A percentile compares a stretch with the other conserved stretches of the same genome.
Evolutionary conservation across 2,888 invertebrate species (phyloP).

Genomic region (Drosophila silvestris): DNA sequence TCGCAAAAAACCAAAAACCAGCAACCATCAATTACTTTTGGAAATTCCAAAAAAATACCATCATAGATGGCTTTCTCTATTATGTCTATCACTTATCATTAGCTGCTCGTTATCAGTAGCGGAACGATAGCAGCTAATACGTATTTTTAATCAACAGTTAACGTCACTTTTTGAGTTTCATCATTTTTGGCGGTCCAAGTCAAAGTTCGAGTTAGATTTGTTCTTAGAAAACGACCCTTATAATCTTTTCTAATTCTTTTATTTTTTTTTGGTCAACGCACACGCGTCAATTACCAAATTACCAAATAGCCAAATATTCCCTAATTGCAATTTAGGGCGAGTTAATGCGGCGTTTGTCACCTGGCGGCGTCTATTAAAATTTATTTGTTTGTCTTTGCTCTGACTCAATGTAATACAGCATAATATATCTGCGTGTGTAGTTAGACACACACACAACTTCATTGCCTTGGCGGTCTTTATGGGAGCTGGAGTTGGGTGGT

Average conservation of each 20-base stretch:
- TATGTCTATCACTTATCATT: slow-evolving; percentile 14
- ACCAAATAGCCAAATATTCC: slow-evolving; percentile 58
- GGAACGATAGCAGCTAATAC: slow-evolving; percentile 20
- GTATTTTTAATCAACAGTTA: slow-evolving; percentile 11
- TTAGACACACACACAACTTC: slow-evolving; percentile 24
- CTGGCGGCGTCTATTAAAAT: slow-evolving; percentile 74
- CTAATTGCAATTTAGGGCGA: slow-evolving; percentile 74
- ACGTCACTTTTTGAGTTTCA: neutral
- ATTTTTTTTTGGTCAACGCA: slow-evolving; percentile 22
- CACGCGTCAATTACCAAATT: slow-evolving; percentile 61
- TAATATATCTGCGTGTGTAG: slow-evolving; percentile 23
- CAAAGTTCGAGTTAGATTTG: slow-evolving; percentile 14
- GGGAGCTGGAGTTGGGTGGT: neutral
- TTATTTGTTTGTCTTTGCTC: slow-evolving; percentile 71
- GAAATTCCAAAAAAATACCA: slow-evolving; percentile 13
- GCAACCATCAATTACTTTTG: slow-evolving; percentile 33
- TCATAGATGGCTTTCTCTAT: neutral
- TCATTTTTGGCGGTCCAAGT: neutral
- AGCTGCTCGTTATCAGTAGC: slow-evolving; percentile 28
- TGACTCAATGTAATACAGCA: slow-evolving; percentile 48
- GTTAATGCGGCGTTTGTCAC: slow-evolving; percentile 69
- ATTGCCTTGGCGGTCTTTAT: slow-evolving; percentile 10
- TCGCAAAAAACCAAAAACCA: neutral
- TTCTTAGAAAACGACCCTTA: neutral
- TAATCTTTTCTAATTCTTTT: slow-evolving; percentile 3